These are phyloP conservation scores for Paralinhomoeus sp. DNA, from an alignment of 2,888 invertebrate genomes.

Conservation along the genomic window DNA sequence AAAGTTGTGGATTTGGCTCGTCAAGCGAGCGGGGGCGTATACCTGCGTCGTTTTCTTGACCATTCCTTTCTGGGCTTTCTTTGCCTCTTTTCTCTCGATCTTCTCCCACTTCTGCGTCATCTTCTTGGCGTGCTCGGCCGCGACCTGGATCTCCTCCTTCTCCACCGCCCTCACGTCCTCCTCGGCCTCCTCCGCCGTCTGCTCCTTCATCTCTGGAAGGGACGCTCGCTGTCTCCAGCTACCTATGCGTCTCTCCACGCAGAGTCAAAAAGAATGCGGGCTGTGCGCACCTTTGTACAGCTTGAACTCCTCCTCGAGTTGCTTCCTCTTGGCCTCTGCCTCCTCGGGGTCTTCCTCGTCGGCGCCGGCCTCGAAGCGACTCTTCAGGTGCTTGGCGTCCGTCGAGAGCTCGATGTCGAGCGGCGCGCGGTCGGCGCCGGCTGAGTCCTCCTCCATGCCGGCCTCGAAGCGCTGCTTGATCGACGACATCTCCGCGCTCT, in stretches of 20 bases:
- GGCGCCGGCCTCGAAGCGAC: slow-evolving; percentile 25
- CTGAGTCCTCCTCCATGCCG: slow-evolving; percentile 10
- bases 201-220: not conserved
- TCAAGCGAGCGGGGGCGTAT: no score
- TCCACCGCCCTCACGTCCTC: slow-evolving; percentile 8
- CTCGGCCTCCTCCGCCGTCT: slow-evolving; percentile 6
- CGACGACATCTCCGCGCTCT: slow-evolving; percentile 10
- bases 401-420: not conserved
- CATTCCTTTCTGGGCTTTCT: slow-evolving; percentile 20
- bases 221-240: no score
- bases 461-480: slow-evolving; percentile 15
- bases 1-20: no score
- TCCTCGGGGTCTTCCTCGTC: slow-evolving; percentile 24
- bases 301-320: slow-evolving; percentile 26
- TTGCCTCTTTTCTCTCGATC: slow-evolving; percentile 25
- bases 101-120: slow-evolving; percentile 26
- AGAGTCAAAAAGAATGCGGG: no score
- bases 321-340: slow-evolving; percentile 23
- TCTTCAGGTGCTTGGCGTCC: slow-evolving; percentile 22
- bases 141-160: slow-evolving; percentile 13
- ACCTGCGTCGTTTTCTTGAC: no score
- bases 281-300: slow-evolving; percentile 16
- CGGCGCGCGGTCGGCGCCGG: slow-evolving; percentile 1
- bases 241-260: no score
- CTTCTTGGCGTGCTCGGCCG: slow-evolving; percentile 23